Evolutionary conservation across 1,140 invertebrate species (phyloP), one percentile per base, ranked within the genome.

Genomic region (Brachionus asplanchnoidis): DNA sequence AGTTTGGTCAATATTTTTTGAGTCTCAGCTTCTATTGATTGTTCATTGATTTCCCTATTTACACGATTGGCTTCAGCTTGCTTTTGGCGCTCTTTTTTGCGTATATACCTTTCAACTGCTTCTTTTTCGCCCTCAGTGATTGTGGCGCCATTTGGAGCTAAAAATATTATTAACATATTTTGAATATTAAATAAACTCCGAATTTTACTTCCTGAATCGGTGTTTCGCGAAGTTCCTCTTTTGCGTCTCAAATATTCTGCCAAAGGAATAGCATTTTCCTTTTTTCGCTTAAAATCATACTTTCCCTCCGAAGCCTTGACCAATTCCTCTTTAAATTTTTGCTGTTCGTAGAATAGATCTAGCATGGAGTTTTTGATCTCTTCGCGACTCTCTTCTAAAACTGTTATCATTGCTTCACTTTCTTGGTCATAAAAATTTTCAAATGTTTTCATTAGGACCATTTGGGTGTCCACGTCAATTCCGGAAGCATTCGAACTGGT

Each of bases 321-420:
- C 28, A 82, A 11, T n/a, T 82, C 53, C 36, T 82, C 79, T 68
- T 82, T 82, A 36, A 32, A 82, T 8, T 82, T 26, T 42, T 82
- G 56, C 14, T 82, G 79, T 26, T 82, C 79, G 32, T 36, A 44
- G 32, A 82, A 42, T 14, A 82, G 28, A 82, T 82, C 79, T 12
- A 82, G 53, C 79, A 82, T 68, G 3, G 79, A 82, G n/a, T 68
- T 82, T 65, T 82, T 82, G 14, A 82, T 82, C 23, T 82, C 79
- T 65, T 82, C 79, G 20, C 79, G 50, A 44, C 79, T 82, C 20
- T 82, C 79, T 68, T 82, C 79, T 1, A 82, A 28, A 7, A 36
- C 53, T 40, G 79, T 44, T 20, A 82, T 60, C 79, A 82, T 82
- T 26, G 42, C 42, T 65, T 82, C 79, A 14, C 79, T 82, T 46